Conservation (phyloP, 2,113 vertebrate species). For the Bombycilla garrulus region DNA sequence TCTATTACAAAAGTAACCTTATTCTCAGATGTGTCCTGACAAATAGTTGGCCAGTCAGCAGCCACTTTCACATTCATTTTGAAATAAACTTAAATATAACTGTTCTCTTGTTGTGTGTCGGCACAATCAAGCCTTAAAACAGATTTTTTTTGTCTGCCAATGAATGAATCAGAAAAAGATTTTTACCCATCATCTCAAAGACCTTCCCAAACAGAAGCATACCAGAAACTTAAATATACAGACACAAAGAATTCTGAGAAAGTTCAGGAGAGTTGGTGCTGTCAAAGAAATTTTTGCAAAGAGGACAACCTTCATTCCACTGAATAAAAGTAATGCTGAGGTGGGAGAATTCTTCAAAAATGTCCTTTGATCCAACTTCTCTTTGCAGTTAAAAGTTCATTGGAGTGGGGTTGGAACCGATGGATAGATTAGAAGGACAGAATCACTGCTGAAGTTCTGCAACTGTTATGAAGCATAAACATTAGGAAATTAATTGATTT, state of each 20-base stretch:
- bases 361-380: background rate
- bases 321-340: background rate
- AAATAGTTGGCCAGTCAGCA: background rate
- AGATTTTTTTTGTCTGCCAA: background rate
- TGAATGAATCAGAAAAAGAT: background rate
- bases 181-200: background rate
- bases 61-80: background rate
- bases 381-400: background rate
- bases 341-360: conserved; percentile 3
- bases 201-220: background rate
- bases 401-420: background rate
- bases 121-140: background rate
- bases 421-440: background rate
- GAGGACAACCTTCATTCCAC: background rate
- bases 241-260: background rate
- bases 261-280: background rate
- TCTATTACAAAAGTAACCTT: background rate
- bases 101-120: background rate
- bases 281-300: conserved; percentile 7
- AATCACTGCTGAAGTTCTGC: conserved; percentile 3
- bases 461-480: conserved; percentile 17
- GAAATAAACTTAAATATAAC: background rate
- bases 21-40: background rate
- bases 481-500: conserved; percentile 27
- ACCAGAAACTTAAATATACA: background rate